Evolutionary conservation across 1,140 invertebrate species (phyloP).

Genomic region (Ridgeia piscesae): DNA sequence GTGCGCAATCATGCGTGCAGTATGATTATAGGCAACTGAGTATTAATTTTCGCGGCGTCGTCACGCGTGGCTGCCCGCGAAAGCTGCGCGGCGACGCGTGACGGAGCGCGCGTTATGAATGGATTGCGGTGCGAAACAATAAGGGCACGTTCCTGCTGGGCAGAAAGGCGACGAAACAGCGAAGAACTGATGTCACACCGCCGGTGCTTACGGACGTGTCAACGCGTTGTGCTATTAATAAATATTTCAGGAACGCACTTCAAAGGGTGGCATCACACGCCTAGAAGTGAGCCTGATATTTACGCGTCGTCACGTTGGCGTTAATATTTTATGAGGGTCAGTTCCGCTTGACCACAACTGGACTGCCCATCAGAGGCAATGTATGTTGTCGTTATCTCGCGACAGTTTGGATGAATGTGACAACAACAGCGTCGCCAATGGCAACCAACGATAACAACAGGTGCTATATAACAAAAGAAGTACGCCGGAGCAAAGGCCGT

Average conservation of each 20-base stretch:
- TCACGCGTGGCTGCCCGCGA: neutral
- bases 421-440: neutral
- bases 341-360: neutral
- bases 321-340: neutral
- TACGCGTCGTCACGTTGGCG: neutral
- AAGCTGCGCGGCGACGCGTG: neutral
- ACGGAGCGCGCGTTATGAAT: neutral
- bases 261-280: neutral
- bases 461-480: neutral
- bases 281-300: neutral
- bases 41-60: neutral
- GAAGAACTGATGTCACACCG: neutral
- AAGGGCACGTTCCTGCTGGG: neutral
- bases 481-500: too few species aligned
- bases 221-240: neutral
- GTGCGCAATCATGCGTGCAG: neutral
- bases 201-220: neutral
- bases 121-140: neutral
- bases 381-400: too few species aligned
- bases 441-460: neutral
- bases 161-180: neutral
- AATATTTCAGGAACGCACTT: neutral
- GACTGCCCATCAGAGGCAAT: neutral
- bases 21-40: conserved; percentile 1
- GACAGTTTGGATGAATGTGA: neutral